phyloP scores from a whole-genome alignment of 2,888 invertebrate species.

The Ferdinandea cuprea region DNA sequence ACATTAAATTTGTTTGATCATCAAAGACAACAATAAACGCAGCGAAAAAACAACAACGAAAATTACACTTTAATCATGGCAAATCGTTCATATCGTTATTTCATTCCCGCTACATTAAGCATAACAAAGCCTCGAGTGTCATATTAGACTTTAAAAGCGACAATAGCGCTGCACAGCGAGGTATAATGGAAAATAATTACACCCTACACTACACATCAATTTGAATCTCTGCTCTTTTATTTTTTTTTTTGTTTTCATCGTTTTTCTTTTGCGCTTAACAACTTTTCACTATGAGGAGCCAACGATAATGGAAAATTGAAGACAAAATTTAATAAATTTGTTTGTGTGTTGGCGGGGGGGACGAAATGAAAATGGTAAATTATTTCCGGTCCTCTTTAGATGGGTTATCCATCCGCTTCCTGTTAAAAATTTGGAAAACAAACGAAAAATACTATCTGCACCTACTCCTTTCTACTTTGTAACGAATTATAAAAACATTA shows the following conservation, averaged over 20 bases:
- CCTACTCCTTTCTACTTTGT: background rate
- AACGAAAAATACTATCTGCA: background rate
- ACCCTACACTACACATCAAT: conserved; percentile 33
- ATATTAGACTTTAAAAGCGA: conserved; percentile 21
- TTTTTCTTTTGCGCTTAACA: background rate
- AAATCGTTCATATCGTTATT: conserved; percentile 35
- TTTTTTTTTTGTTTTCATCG: conserved; percentile 19
- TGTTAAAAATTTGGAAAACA: background rate
- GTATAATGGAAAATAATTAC: conserved; percentile 56
- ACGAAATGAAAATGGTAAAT: conserved; percentile 38
- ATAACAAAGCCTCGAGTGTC: conserved; percentile 19
- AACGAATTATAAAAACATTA: background rate
- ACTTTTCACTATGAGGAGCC: background rate
- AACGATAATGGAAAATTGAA: conserved; percentile 49
- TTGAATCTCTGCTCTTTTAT: too few species aligned
- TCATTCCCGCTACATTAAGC: conserved; percentile 32
- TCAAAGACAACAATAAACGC: background rate
- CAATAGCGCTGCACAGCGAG: conserved; percentile 22
- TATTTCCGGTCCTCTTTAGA: conserved; percentile 38
- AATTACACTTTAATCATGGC: conserved; percentile 29
- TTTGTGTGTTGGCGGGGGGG: conserved; percentile 23
- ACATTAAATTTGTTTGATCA: conserved; percentile 15
- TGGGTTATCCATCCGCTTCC: background rate
- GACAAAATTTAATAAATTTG: conserved; percentile 42
- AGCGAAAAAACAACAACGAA: background rate